Conservation (phyloP, 1,140 invertebrate genomes). For the Watersipora subatra region DNA sequence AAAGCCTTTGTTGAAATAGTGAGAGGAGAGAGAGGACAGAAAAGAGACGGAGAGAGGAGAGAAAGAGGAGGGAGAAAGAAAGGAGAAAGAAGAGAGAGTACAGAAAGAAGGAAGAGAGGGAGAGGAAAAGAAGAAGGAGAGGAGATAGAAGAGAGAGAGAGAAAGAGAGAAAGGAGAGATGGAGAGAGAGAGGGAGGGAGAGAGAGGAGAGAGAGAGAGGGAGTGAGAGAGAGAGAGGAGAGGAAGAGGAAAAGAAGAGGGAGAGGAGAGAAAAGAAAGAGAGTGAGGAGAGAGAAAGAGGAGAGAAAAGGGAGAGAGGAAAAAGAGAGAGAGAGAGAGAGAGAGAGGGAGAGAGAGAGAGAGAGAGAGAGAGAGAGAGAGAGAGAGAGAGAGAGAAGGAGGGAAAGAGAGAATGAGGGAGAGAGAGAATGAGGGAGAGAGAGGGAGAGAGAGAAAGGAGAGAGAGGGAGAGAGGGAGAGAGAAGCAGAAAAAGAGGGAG, state of each 20-base stretch:
- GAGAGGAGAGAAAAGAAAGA: not conserved
- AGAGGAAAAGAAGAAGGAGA: not conserved
- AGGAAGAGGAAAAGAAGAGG: not conserved
- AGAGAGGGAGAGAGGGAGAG: not conserved
- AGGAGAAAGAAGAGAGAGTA: not conserved
- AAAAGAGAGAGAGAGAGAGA: not conserved
- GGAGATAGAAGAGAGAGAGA: not conserved
- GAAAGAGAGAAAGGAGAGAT: not conserved
- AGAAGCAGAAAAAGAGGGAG: not conserved
- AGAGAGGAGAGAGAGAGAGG: not conserved
- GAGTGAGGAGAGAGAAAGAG: not conserved
- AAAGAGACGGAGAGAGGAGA: not conserved
- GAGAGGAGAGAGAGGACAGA: not conserved
- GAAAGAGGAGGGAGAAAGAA: not conserved
- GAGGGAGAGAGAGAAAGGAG: not conserved
- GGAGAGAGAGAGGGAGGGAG: not conserved
- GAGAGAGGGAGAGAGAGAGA: not conserved
- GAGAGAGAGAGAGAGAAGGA: not conserved
- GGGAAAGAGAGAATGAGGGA: not conserved
- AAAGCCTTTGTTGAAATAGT: no score
- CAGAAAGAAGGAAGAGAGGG: not conserved
- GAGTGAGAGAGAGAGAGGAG: not conserved
- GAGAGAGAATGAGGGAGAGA: not conserved
- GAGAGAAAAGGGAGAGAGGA: not conserved
- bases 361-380: not conserved